These are phyloP conservation scores for Chrysogorgia sp. DNA, from an alignment of 92 coral and sea anemone species.

Conservation along the genomic window DNA sequence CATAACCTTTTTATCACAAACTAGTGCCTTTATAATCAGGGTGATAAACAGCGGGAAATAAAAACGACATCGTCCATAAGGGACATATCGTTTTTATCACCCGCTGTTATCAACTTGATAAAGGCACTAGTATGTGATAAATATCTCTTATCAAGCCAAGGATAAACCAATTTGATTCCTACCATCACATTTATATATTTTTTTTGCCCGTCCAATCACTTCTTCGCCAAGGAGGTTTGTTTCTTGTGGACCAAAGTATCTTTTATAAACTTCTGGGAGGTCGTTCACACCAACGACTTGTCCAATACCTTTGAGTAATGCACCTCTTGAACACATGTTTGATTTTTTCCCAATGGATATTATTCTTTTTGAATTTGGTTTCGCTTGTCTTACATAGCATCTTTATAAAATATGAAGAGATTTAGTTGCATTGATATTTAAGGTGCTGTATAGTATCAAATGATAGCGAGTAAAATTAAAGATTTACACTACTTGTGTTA, in stretches of 20 bases:
- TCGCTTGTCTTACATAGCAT: conserved; percentile 17
- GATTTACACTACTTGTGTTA: no score
- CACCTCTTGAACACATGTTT: conserved; percentile 37
- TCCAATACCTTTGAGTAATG: conserved; percentile 39
- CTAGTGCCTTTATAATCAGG: no score
- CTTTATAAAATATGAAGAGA: no score
- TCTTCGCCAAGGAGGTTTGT: conserved; percentile 34
- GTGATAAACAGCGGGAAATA: no score
- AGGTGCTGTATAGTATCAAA: no score
- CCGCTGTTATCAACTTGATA: no score
- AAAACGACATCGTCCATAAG: no score
- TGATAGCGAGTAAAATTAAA: no score
- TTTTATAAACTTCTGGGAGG: conserved; percentile 38
- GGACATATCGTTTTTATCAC: no score
- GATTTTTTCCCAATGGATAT: conserved; percentile 26
- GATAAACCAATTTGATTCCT: not conserved
- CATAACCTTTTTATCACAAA: no score
- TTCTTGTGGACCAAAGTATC: conserved; percentile 50
- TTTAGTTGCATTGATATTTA: no score
- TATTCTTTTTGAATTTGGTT: conserved; percentile 9
- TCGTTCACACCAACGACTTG: conserved; percentile 16
- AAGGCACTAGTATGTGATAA: no score
- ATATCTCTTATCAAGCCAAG: not conserved
- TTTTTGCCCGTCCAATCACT: conserved; percentile 41
- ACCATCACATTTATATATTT: conserved; percentile 36